A percentile compares a stretch with the other conserved stretches of the same genome.
These are phyloP conservation scores for Meiosimyza platycephala DNA, from an alignment of 2,888 invertebrate species.

Conservation along the genomic window DNA sequence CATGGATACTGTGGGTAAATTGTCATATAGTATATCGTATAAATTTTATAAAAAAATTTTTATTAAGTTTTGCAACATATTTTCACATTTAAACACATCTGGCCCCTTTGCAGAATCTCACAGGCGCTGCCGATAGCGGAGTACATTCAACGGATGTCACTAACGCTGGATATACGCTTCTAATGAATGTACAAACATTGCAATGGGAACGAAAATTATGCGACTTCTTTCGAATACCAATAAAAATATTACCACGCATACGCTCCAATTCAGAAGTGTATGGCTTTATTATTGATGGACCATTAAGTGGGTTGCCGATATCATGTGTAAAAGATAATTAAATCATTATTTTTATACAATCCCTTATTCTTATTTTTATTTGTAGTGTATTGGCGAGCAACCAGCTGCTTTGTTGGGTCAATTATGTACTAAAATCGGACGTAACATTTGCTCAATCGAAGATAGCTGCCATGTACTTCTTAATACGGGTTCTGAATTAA, in stretches of 20 bases:
- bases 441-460: slow-evolving; percentile 95
- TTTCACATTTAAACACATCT: not conserved
- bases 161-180: slow-evolving; percentile 95
- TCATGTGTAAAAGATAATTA: slow-evolving; percentile 77
- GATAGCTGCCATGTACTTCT: slow-evolving; percentile 95
- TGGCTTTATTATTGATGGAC: slow-evolving; percentile 80
- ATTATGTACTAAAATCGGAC: slow-evolving; percentile 86
- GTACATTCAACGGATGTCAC: slow-evolving; percentile 94
- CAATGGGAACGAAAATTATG: slow-evolving; percentile 91
- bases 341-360: not conserved
- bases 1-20: slow-evolving; percentile 93
- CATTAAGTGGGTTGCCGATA: slow-evolving; percentile 84
- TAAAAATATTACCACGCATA: slow-evolving; percentile 86
- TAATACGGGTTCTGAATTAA: slow-evolving; percentile 85
- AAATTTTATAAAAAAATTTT: no score
- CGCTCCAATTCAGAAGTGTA: slow-evolving; percentile 93
- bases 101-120: slow-evolving; percentile 68
- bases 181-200: slow-evolving; percentile 91
- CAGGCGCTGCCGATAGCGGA: slow-evolving; percentile 72
- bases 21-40: no score
- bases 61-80: not conserved
- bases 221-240: slow-evolving; percentile 88
- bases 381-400: slow-evolving; percentile 93
- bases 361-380: slow-evolving; percentile 7
- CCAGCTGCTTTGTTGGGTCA: slow-evolving; percentile 95